Conservation (phyloP, 1,140 invertebrate species). For the Drosophila tropicalis region DNA sequence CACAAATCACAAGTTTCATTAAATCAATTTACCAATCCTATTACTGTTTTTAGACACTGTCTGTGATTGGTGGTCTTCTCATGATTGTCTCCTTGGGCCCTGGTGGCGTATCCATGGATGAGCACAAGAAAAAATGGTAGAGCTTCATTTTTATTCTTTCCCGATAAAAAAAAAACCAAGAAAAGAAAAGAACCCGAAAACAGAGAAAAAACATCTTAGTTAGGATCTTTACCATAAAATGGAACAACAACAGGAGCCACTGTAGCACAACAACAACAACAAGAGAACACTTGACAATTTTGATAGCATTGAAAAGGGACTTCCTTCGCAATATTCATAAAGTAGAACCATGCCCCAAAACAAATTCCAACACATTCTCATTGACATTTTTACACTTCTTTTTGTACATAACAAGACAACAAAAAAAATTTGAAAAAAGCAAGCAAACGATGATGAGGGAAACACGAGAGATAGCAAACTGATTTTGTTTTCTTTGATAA, state of each 20-base stretch:
- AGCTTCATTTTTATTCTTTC: slow-evolving; percentile 60
- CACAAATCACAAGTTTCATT: neutral
- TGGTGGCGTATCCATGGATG: slow-evolving; percentile 99
- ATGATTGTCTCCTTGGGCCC: slow-evolving; percentile 99
- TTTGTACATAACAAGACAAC: slow-evolving; percentile 63
- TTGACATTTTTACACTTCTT: slow-evolving; percentile 62
- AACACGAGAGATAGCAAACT: slow-evolving; percentile 71
- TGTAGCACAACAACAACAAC: slow-evolving; percentile 52
- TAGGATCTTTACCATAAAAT: slow-evolving; percentile 76
- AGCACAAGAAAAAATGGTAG: slow-evolving; percentile 99
- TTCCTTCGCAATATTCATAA: slow-evolving; percentile 67
- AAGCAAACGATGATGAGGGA: slow-evolving; percentile 32
- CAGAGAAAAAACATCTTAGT: slow-evolving; percentile 45
- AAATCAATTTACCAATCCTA: neutral
- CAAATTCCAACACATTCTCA: slow-evolving; percentile 73
- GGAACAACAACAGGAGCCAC: slow-evolving; percentile 71
- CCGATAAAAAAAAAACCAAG: slow-evolving; percentile 25
- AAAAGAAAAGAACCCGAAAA: slow-evolving; percentile 27
- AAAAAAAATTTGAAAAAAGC: neutral
- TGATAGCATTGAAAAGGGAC: slow-evolving; percentile 63
- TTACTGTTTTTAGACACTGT: slow-evolving; percentile 92
- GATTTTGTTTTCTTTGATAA: slow-evolving; percentile 70
- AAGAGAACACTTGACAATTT: slow-evolving; percentile 62
- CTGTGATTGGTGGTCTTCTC: slow-evolving; percentile 98
- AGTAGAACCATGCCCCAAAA: slow-evolving; percentile 34